These are phyloP conservation scores for Alitta virens DNA, from an alignment of 2,888 invertebrate species.

Conservation along the genomic window DNA sequence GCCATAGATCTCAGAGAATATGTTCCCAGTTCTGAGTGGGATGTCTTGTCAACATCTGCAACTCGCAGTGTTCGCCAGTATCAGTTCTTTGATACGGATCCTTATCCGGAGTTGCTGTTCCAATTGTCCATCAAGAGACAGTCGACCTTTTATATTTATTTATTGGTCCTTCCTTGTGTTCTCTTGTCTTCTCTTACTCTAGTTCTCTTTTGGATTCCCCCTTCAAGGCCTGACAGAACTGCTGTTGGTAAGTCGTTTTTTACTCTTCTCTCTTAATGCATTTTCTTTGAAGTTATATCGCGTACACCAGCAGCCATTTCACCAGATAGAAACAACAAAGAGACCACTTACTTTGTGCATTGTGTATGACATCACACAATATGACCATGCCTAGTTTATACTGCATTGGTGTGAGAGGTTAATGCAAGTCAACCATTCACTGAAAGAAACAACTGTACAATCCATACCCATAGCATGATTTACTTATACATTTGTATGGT, in stretches of 20 bases:
- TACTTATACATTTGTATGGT: too few relatives aligned
- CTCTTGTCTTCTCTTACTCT: background rate
- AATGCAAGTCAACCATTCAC: too few relatives aligned
- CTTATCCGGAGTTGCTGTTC: slow-evolving; percentile 5
- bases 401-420: too few relatives aligned
- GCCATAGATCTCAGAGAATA: slow-evolving; percentile 7
- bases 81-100: slow-evolving; percentile 4
- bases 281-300: too few relatives aligned
- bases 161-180: slow-evolving; percentile 3
- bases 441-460: too few relatives aligned
- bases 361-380: too few relatives aligned
- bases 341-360: too few relatives aligned
- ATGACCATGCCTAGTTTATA: too few relatives aligned
- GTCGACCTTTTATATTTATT: slow-evolving; percentile 5
- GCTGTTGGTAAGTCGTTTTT: slow-evolving; percentile 4
- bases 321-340: too few relatives aligned
- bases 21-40: slow-evolving; percentile 6
- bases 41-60: background rate
- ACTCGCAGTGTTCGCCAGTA: background rate
- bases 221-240: slow-evolving; percentile 3
- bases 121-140: background rate
- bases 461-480: too few relatives aligned
- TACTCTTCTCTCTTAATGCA: too few relatives aligned
- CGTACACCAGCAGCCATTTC: too few relatives aligned
- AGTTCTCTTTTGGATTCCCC: slow-evolving; percentile 3